Evolutionary conservation across 2,888 invertebrate genomes (phyloP).

Genomic region (Caenorhabditis becei): DNA sequence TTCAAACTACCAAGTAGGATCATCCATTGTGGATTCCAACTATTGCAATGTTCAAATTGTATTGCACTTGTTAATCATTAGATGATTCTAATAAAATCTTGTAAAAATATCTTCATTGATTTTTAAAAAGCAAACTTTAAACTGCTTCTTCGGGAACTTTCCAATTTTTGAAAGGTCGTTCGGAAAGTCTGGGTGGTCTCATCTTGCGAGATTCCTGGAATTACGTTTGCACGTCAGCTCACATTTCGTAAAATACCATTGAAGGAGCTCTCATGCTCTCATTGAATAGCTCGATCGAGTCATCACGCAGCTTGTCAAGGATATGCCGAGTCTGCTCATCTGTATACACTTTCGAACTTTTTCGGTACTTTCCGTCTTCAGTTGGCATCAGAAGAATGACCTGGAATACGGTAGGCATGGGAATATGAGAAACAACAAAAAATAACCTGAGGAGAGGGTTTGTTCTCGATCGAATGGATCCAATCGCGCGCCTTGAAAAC

Average conservation of each 20-base stretch:
- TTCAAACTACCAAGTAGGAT: too few relatives aligned
- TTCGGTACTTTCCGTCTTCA: conserved; percentile 66
- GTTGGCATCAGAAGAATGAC: conserved; percentile 74
- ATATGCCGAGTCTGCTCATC: conserved; percentile 67
- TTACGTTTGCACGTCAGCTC: neutral
- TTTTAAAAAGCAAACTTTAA: neutral
- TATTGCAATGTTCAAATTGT: neutral
- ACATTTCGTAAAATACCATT: neutral
- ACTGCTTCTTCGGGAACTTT: conserved; percentile 56
- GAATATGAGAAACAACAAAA: neutral
- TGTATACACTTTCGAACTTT: conserved; percentile 62
- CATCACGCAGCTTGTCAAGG: conserved; percentile 62
- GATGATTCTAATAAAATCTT: conserved; percentile 3
- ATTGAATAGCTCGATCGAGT: conserved; percentile 67
- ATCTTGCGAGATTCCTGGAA: conserved; percentile 27
- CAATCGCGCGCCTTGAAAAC: conserved; percentile 68
- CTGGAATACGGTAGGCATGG: conserved; percentile 30
- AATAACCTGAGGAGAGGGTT: conserved; percentile 65
- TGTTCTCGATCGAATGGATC: conserved; percentile 63
- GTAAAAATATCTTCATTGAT: neutral
- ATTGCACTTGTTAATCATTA: neutral
- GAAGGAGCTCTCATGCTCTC: conserved; percentile 33
- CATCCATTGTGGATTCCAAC: too few relatives aligned
- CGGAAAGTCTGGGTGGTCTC: conserved; percentile 41
- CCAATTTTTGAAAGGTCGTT: conserved; percentile 40